Evolutionary conservation across 1,140 invertebrate genomes (phyloP), one percentile per base, ranked within the genome.

Genomic region (Nilaparvata lugens): DNA sequence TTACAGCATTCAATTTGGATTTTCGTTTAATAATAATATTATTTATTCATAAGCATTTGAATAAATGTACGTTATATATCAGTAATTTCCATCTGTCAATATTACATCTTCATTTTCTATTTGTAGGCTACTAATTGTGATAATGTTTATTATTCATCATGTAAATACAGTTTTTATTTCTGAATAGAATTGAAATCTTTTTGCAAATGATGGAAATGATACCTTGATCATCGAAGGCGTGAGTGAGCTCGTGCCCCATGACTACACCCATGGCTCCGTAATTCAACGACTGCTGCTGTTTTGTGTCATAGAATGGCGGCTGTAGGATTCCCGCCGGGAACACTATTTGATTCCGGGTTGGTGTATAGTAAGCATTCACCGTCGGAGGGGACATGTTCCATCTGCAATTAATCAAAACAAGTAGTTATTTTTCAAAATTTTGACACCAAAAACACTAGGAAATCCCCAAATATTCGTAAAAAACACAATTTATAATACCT

Each of bases 281-380:
- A 73, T 98, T 98, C 0, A 98, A 79, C 54, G 91, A 91, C 64
- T 84, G 86, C 0, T 93, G 93, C 74, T 91, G 93, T 58, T 85
- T 81, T 21, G 87, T 85, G 66, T 96, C 91, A 71, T 93, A 98
- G 72, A 97, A 97, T 0, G 95, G 95, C 59, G 87, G 82, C 69
- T 97, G 95, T 0, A 98, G 78, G 52, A 98, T 97, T 9, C 94
- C 95, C 43, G 95, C 95, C 0, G 95, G 95, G 69, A 98, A 96
- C 0, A 97, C 95, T 66, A 95, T 95, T 71, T 97, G 92, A 74
- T 98, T 98, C 71, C 95, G 96, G 2, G 94, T 96, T 6, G 96
- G 95, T 4, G 93, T 96, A 74, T 99, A 99, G 72, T 98, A 99
- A 0, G 97, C 97, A 77, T 99, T 99, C 0, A 99, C 95, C 0